Percentiles rank a stretch among this genome's conserved stretches.
Conservation (phyloP, 2,888 invertebrate species). For the Orthonevra nobilis region DNA sequence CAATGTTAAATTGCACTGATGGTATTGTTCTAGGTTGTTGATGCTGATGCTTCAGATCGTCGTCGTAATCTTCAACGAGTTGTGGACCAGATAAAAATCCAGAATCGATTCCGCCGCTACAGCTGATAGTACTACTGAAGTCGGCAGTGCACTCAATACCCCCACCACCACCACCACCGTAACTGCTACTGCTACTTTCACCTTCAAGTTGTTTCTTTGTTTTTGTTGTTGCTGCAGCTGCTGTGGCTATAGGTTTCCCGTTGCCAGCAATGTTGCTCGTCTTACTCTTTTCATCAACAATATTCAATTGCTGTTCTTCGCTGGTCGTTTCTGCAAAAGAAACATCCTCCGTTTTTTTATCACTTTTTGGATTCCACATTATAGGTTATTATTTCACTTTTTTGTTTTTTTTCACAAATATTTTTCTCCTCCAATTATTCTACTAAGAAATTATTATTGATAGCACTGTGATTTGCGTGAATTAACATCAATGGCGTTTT, state of each 20-base stretch:
- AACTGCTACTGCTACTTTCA: slow-evolving; percentile 43
- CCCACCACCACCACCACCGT: slow-evolving; percentile 43
- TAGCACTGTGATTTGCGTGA: slow-evolving; percentile 39
- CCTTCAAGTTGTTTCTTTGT: slow-evolving; percentile 35
- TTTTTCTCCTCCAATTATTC: not conserved
- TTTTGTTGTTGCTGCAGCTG: slow-evolving; percentile 13
- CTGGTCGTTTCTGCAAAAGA: slow-evolving; percentile 49
- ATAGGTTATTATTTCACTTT: slow-evolving; percentile 25
- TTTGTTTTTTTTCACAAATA: not conserved
- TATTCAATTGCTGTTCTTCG: slow-evolving; percentile 40
- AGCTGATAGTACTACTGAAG: slow-evolving; percentile 37
- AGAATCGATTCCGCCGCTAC: slow-evolving; percentile 76
- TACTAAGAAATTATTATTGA: slow-evolving; percentile 15
- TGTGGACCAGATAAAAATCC: slow-evolving; percentile 81
- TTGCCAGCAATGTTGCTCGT: slow-evolving; percentile 51
- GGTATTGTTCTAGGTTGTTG: slow-evolving; percentile 28
- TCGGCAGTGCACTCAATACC: slow-evolving; percentile 25
- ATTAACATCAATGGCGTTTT: slow-evolving; percentile 46
- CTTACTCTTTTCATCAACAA: slow-evolving; percentile 46
- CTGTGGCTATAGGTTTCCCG: slow-evolving; percentile 42
- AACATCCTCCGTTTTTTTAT: slow-evolving; percentile 52
- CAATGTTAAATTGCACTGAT: slow-evolving; percentile 55
- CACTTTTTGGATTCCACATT: slow-evolving; percentile 66
- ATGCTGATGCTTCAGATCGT: no score
- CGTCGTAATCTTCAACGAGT: slow-evolving; percentile 70